Conservation (phyloP, 2,888 invertebrate genomes). For the Cotesia congregata region DNA sequence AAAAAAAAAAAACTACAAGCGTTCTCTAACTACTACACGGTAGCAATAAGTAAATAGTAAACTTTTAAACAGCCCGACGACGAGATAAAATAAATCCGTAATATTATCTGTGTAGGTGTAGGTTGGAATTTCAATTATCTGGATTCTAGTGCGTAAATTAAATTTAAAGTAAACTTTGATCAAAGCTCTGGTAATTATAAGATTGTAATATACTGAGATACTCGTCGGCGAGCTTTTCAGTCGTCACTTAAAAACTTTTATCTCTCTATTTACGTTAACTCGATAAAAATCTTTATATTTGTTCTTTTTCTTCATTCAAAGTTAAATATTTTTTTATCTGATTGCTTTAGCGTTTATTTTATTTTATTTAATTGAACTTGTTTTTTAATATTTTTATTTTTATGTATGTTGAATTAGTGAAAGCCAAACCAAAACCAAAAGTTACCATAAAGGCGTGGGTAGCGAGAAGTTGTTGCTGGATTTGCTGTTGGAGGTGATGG, state of each 20-base stretch:
- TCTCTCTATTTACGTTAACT: slow-evolving; percentile 18
- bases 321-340: slow-evolving; percentile 26
- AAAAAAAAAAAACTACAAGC: slow-evolving; percentile 42
- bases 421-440: slow-evolving; percentile 71
- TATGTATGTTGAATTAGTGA: slow-evolving; percentile 59
- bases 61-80: slow-evolving; percentile 30
- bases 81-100: slow-evolving; percentile 15
- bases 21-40: slow-evolving; percentile 12
- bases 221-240: slow-evolving; percentile 5
- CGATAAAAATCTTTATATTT: slow-evolving; percentile 6
- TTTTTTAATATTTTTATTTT: slow-evolving; percentile 4
- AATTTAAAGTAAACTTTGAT: slow-evolving; percentile 28
- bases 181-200: slow-evolving; percentile 32
- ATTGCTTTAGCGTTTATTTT: slow-evolving; percentile 17
- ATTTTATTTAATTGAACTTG: slow-evolving; percentile 37
- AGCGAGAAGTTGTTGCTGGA: slow-evolving; percentile 71
- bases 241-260: slow-evolving; percentile 7
- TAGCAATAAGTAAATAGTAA: slow-evolving; percentile 17
- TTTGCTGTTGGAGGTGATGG: slow-evolving; percentile 71
- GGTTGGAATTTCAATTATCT: slow-evolving; percentile 33
- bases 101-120: not conserved
- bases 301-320: slow-evolving; percentile 8
- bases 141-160: slow-evolving; percentile 22
- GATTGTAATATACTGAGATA: slow-evolving; percentile 20
- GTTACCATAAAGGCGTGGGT: slow-evolving; percentile 71